Percentiles rank a stretch among this genome's conserved stretches.
phyloP scores from a whole-genome alignment of 2,888 invertebrate species.

The Pollenia griseotomentosa region DNA sequence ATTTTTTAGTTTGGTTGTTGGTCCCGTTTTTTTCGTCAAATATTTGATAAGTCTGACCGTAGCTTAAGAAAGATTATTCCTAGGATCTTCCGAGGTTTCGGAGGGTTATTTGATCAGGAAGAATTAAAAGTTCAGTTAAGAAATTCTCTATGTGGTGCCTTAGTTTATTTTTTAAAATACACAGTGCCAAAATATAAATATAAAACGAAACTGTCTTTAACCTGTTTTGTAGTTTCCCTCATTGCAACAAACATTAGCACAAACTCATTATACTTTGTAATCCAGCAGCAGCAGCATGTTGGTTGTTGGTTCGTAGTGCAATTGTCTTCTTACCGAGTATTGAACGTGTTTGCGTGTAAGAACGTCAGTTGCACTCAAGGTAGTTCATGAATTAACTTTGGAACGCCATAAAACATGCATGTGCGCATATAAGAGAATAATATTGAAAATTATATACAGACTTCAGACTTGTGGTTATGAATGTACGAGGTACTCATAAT shows the following conservation, averaged over 20 bases:
- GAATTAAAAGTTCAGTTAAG: too few species aligned
- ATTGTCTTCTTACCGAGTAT: constrained; percentile 34
- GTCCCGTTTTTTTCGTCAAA: too few species aligned
- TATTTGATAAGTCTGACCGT: too few species aligned
- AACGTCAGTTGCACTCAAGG: constrained; percentile 82
- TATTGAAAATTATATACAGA: constrained; percentile 61
- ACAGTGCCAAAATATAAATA: neutral
- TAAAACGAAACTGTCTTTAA: neutral
- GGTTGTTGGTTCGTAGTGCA: constrained; percentile 8
- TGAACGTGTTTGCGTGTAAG: constrained; percentile 76
- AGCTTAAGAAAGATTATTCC: too few species aligned
- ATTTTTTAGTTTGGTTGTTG: too few species aligned
- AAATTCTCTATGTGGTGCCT: neutral
- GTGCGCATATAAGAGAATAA: constrained; percentile 46
- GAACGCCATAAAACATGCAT: constrained; percentile 62
- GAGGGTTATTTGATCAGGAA: too few species aligned
- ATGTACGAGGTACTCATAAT: neutral
- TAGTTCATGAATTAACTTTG: constrained; percentile 67
- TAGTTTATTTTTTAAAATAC: neutral
- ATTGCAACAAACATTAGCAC: constrained; percentile 26
- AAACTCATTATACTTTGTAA: constrained; percentile 59
- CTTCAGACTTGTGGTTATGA: constrained; percentile 61
- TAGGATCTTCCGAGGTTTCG: too few species aligned
- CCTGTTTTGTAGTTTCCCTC: neutral
- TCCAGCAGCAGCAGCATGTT: constrained; percentile 33